Conservation (phyloP, 2,113 vertebrate genomes). For the Phainopepla nitens region DNA sequence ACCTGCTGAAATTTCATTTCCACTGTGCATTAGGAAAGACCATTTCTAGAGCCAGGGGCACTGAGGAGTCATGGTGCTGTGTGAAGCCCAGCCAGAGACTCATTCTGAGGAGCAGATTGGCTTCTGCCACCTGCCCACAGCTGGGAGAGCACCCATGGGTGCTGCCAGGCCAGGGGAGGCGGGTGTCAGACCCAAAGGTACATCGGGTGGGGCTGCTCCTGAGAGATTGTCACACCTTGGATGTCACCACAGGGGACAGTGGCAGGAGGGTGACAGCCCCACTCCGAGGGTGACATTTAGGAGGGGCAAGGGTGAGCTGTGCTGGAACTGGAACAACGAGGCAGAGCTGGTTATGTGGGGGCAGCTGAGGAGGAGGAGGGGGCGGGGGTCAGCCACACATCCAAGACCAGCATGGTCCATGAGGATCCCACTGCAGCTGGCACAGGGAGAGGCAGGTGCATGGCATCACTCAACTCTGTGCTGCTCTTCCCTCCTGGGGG, state of each 20-base stretch:
- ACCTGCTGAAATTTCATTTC: neutral
- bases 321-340: neutral
- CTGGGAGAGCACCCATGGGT: neutral
- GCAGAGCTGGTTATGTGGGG: neutral
- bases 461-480: rapidly evolving
- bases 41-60: neutral
- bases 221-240: rapidly evolving
- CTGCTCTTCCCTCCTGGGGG: neutral
- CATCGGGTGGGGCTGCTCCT: rapidly evolving
- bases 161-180: neutral
- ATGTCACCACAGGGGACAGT: neutral
- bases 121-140: neutral
- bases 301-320: neutral
- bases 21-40: neutral
- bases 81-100: neutral
- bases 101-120: rapidly evolving
- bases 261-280: neutral
- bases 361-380: neutral
- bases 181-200: neutral
- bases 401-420: neutral
- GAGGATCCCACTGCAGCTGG: neutral
- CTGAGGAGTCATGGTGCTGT: rapidly evolving
- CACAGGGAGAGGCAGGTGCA: rapidly evolving
- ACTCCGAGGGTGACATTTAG: rapidly evolving
- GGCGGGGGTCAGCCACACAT: neutral